A percentile compares a stretch with the other conserved stretches of the same genome.
Evolutionary conservation across 37 sponge, comb jelly and placozoan species (phyloP).

Genomic region (Crambe crambe): DNA sequence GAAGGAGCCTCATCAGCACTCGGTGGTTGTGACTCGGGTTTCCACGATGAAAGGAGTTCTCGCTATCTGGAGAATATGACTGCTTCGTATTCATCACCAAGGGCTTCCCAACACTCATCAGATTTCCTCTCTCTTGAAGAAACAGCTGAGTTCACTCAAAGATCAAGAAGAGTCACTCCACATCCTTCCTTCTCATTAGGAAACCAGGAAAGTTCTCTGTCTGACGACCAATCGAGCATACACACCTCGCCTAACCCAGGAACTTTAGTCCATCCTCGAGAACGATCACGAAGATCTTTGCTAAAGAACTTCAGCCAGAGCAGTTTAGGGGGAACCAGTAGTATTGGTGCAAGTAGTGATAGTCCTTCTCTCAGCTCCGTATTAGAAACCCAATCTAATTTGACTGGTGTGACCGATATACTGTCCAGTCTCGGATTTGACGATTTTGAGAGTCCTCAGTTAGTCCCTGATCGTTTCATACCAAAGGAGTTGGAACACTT

Average conservation of each 20-base stretch:
- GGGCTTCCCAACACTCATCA: constrained; percentile 4
- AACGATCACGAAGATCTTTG: constrained; percentile 4
- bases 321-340: constrained; percentile 36
- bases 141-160: background rate
- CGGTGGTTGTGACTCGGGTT: constrained; percentile 49
- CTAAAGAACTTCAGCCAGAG: constrained; percentile 36
- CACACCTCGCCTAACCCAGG: background rate
- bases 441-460: constrained; percentile 73
- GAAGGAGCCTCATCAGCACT: constrained; percentile 25
- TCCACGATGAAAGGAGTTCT: constrained; percentile 23
- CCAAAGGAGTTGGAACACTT: constrained; percentile 41
- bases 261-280: constrained; percentile 1
- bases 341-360: constrained; percentile 27
- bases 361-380: constrained; percentile 41
- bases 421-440: constrained; percentile 66
- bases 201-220: background rate
- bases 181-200: background rate
- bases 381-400: constrained; percentile 22
- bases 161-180: constrained; percentile 13
- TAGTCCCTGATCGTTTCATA: constrained; percentile 74
- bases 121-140: constrained; percentile 8
- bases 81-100: constrained; percentile 4
- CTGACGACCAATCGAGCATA: background rate
- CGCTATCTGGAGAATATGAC: constrained; percentile 6
- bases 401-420: constrained; percentile 25